Conservation (phyloP, 1,140 invertebrate genomes). For the Anastrepha ludens region DNA sequence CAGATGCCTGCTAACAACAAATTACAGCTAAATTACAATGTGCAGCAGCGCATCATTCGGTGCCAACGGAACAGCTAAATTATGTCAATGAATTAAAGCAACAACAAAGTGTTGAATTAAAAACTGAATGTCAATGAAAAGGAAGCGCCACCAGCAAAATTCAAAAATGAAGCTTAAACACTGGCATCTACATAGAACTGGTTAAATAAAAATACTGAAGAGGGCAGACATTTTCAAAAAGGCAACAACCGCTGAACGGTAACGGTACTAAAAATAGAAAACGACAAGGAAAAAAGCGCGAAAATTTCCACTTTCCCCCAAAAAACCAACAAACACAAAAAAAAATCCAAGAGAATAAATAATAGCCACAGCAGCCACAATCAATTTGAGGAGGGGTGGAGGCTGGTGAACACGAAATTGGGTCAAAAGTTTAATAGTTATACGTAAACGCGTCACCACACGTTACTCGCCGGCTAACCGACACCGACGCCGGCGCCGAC, state of each 20-base stretch:
- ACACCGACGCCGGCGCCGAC: not conserved
- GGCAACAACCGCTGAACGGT: not conserved
- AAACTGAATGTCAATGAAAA: not conserved
- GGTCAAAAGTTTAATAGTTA: slow-evolving; percentile 19
- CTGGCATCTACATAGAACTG: slow-evolving; percentile 6
- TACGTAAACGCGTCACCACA: not conserved
- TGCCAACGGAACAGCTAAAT: not conserved
- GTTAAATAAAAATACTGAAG: not conserved
- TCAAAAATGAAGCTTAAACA: slow-evolving; percentile 39
- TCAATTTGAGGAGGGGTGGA: not conserved
- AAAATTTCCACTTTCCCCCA: not conserved
- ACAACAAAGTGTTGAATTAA: not conserved
- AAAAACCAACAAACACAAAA: not conserved
- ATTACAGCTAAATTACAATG: not conserved
- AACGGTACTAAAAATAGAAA: not conserved
- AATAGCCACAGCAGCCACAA: not conserved
- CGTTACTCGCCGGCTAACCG: not conserved
- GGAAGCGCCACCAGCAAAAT: not conserved
- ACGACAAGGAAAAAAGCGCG: not conserved
- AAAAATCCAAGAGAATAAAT: not conserved
- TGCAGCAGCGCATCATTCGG: not conserved
- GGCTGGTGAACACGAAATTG: not conserved
- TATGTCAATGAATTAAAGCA: slow-evolving; percentile 3
- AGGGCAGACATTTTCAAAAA: not conserved
- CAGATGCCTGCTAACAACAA: not conserved